Percentiles rank a stretch among this genome's conserved stretches.
Conservation (phyloP, 2,797 vertebrate species). For the Epinephelus malabaricus region DNA sequence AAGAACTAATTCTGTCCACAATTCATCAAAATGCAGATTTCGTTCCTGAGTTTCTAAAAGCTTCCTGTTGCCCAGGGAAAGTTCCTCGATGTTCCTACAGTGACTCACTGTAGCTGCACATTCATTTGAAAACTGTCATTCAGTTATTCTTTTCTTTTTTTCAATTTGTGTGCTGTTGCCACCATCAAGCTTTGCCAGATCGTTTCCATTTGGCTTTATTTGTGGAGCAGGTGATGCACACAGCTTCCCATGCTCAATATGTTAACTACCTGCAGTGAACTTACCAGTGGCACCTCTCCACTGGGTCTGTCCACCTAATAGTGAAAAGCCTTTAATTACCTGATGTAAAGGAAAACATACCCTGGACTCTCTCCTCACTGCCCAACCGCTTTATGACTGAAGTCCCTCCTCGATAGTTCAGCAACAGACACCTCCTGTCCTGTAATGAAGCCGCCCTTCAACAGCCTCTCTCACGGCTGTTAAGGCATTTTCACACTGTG, state of each 20-base stretch:
- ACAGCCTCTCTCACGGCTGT: conserved; percentile 42
- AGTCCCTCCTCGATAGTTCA: conserved; percentile 38
- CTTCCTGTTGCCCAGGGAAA: not conserved
- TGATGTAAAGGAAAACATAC: conserved; percentile 53
- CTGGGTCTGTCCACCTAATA: conserved; percentile 41
- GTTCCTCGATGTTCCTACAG: not conserved
- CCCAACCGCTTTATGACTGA: conserved; percentile 50
- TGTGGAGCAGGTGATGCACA: conserved; percentile 41
- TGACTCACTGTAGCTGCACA: not conserved
- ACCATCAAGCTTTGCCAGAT: not conserved
- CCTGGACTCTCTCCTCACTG: conserved; percentile 44
- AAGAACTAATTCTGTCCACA: not conserved
- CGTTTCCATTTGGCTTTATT: conserved; percentile 26
- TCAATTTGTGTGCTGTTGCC: not conserved
- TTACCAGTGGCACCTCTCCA: conserved; percentile 30
- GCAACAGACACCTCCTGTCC: conserved; percentile 63
- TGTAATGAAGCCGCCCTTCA: conserved; percentile 67
- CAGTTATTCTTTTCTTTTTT: not conserved
- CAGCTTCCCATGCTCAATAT: conserved; percentile 52
- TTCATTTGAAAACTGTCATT: not conserved
- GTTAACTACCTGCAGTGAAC: conserved; percentile 46
- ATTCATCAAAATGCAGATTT: not conserved
- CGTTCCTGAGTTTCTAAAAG: not conserved
- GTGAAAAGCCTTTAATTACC: conserved; percentile 78
- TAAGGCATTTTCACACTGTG: conserved; percentile 51